These are phyloP conservation scores for Cyanoderma ruficeps DNA, from an alignment of 2,113 vertebrate genomes.

Conservation along the genomic window DNA sequence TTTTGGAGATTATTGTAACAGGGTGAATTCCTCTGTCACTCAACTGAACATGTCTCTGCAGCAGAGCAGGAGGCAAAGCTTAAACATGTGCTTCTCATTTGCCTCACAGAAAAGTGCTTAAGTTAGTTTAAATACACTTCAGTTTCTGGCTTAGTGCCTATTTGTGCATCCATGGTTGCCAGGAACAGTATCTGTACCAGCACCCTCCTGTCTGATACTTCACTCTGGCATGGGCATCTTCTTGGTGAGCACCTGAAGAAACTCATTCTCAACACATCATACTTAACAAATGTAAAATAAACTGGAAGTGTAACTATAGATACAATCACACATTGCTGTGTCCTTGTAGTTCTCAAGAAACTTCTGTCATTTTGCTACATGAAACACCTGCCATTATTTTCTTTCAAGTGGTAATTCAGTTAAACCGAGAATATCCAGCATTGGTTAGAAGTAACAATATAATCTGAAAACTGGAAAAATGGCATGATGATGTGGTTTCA, in stretches of 20 bases:
- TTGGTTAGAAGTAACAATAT: not conserved
- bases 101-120: not conserved
- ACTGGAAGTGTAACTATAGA: not conserved
- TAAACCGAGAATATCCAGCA: not conserved
- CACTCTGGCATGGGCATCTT: not conserved
- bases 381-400: not conserved
- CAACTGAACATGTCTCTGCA: not conserved
- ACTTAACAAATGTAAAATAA: not conserved
- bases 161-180: not conserved
- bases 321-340: not conserved
- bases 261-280: not conserved
- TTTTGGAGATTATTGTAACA: not conserved
- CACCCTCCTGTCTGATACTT: not conserved
- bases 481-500: slow-evolving; percentile 10
- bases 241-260: not conserved
- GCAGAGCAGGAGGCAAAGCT: not conserved
- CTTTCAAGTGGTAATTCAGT: slow-evolving; percentile 41
- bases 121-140: not conserved
- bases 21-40: not conserved
- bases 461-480: not conserved
- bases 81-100: not conserved
- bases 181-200: not conserved
- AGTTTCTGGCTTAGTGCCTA: not conserved
- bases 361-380: not conserved
- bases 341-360: not conserved